Percentiles rank a stretch among this genome's conserved stretches.
Evolutionary conservation across 2,113 vertebrate species (phyloP).

Genomic region (Oreochromis tanganicae): DNA sequence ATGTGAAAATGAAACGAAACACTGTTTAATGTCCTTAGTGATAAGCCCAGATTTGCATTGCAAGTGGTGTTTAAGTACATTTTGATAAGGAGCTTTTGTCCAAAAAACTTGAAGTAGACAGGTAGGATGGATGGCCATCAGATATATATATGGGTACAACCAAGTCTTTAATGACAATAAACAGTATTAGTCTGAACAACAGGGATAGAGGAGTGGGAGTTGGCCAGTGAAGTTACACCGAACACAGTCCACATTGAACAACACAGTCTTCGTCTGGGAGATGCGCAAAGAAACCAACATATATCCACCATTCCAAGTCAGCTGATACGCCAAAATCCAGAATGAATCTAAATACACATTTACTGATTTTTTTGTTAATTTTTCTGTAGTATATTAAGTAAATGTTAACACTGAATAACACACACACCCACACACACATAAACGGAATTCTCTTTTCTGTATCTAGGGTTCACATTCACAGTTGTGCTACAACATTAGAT

Average conservation of each 20-base stretch:
- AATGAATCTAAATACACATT: constrained; percentile 85
- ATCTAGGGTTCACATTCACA: constrained; percentile 95
- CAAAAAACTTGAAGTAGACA: constrained; percentile 20
- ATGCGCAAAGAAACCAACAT: constrained; percentile 63
- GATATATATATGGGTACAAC: constrained; percentile 44
- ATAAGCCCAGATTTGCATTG: constrained; percentile 43
- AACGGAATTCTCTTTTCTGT: constrained; percentile 65
- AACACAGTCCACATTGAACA: constrained; percentile 76
- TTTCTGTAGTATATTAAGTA: constrained; percentile 74
- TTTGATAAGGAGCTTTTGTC: constrained; percentile 14
- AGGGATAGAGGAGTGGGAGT: constrained; percentile 70
- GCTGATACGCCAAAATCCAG: constrained; percentile 65
- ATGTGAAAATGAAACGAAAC: constrained; percentile 57
- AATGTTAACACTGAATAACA: constrained; percentile 91
- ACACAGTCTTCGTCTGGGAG: constrained; percentile 66
- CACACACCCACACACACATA: constrained; percentile 76
- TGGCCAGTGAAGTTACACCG: constrained; percentile 82
- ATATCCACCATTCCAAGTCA: constrained; percentile 67
- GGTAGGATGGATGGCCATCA: constrained; percentile 29
- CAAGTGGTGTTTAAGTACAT: constrained; percentile 26
- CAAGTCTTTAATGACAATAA: constrained; percentile 42
- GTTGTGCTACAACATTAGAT: constrained; percentile 94
- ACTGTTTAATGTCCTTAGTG: constrained; percentile 4
- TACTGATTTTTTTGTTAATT: constrained; percentile 31
- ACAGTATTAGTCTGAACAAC: constrained; percentile 71